Evolutionary conservation across 2,888 invertebrate species (phyloP).

Genomic region (Tanypteryx hageni): DNA sequence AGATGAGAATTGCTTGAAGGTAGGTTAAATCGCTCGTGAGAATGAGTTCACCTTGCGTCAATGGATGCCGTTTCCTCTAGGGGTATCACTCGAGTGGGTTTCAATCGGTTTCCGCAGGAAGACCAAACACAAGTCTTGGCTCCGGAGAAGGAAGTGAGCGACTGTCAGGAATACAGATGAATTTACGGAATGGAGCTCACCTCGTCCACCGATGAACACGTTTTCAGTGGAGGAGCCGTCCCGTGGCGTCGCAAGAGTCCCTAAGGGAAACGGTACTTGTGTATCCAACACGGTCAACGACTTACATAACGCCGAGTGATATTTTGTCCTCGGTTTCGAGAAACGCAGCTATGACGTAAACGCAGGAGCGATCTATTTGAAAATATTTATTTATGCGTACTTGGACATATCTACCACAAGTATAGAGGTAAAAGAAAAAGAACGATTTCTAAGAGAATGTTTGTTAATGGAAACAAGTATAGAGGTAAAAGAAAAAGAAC

Average conservation of each 20-base stretch:
- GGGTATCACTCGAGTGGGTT: neutral
- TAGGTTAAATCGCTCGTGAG: neutral
- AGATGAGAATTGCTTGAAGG: neutral
- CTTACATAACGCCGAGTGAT: too few relatives aligned
- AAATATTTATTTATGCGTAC: too few relatives aligned
- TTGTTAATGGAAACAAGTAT: too few relatives aligned
- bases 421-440: too few relatives aligned
- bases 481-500: too few relatives aligned
- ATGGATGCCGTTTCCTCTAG: too few relatives aligned
- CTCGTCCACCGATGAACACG: neutral
- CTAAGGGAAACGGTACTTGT: neutral
- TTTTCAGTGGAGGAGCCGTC: neutral
- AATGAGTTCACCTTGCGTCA: neutral
- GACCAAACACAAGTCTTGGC: neutral
- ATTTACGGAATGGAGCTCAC: neutral
- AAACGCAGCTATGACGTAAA: too few relatives aligned
- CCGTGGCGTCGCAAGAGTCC: neutral
- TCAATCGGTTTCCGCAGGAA: neutral
- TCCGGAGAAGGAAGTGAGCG: neutral
- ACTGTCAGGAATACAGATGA: neutral
- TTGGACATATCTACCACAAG: too few relatives aligned
- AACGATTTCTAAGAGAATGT: too few relatives aligned
- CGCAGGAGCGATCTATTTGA: too few relatives aligned
- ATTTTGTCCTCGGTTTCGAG: neutral
- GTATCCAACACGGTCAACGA: too few relatives aligned